These are phyloP conservation scores for Lepidotrigona ventralis DNA, from an alignment of 1,140 invertebrate species.

Conservation along the genomic window DNA sequence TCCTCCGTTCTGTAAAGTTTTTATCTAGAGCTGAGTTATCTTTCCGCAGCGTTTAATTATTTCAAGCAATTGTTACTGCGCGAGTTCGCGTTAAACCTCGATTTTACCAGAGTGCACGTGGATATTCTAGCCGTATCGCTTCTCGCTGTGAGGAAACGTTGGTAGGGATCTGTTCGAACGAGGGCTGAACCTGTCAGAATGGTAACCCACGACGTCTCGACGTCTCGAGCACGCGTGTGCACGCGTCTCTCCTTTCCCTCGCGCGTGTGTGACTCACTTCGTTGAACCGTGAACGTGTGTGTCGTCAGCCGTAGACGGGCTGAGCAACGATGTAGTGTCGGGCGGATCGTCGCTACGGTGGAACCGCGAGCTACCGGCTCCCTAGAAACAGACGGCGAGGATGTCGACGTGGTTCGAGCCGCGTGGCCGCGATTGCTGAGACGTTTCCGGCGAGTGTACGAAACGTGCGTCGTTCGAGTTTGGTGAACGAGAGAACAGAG, in stretches of 20 bases:
- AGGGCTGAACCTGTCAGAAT: neutral
- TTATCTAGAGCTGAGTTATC: conserved; percentile 2
- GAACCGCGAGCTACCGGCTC: conserved; percentile 25
- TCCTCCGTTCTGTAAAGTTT: conserved; percentile 2
- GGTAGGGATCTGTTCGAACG: too few species aligned
- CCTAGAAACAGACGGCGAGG: neutral
- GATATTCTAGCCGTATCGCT: neutral
- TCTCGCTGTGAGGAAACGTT: neutral
- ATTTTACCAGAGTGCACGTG: neutral
- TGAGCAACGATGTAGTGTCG: conserved; percentile 29
- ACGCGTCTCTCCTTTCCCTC: neutral
- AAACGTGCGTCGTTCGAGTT: neutral
- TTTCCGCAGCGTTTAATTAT: neutral
- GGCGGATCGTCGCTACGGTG: neutral
- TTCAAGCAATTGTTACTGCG: neutral
- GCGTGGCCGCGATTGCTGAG: conserved; percentile 29
- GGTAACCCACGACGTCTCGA: neutral
- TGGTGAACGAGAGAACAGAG: conserved; percentile 21
- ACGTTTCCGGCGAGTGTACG: neutral
- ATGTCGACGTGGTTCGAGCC: conserved; percentile 18
- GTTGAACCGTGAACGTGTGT: neutral
- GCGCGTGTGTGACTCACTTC: neutral
- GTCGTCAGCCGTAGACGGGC: conserved; percentile 13
- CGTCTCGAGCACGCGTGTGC: neutral
- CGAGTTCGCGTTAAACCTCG: neutral